phyloP scores from a whole-genome alignment of 2,113 vertebrate genomes.

The Misgurnus mizolepis region DNA sequence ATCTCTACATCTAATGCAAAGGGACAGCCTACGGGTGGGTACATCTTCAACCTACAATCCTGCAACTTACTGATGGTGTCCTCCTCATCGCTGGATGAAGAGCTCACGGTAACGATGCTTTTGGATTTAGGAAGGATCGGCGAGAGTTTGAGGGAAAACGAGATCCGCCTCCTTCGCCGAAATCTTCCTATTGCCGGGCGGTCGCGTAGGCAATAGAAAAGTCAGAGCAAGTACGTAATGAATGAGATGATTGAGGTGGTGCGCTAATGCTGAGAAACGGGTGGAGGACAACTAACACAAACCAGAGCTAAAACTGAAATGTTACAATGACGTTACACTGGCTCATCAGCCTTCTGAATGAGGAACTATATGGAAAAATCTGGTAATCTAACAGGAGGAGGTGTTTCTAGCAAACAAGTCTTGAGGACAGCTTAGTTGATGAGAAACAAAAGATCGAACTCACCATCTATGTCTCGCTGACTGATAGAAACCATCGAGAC shows the following conservation, averaged over 20 bases:
- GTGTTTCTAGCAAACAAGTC: background rate
- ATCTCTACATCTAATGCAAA: background rate
- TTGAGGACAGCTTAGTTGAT: too few species aligned
- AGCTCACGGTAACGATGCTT: constrained; percentile 83
- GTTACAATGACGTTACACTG: too few species aligned
- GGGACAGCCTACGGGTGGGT: background rate
- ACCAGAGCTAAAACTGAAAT: background rate
- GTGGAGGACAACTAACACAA: background rate
- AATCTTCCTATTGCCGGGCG: constrained; percentile 72
- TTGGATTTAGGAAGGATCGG: constrained; percentile 91
- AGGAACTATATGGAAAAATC: background rate
- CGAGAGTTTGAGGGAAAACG: constrained; percentile 91
- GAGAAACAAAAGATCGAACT: constrained; percentile 59
- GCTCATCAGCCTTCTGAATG: background rate
- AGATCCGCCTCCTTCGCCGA: constrained; percentile 83
- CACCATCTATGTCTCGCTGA: constrained; percentile 87
- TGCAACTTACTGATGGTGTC: constrained; percentile 86
- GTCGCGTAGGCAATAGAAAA: constrained; percentile 56
- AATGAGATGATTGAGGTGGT: constrained; percentile 34
- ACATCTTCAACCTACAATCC: constrained; percentile 4
- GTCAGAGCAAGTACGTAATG: constrained; percentile 63
- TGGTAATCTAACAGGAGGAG: background rate
- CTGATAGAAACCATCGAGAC: constrained; percentile 90
- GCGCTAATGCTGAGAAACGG: background rate
- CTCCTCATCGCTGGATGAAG: constrained; percentile 91